phyloP scores from a whole-genome alignment of 64 coral and sea anemone genomes.

The Exaiptasia diaphana region DNA sequence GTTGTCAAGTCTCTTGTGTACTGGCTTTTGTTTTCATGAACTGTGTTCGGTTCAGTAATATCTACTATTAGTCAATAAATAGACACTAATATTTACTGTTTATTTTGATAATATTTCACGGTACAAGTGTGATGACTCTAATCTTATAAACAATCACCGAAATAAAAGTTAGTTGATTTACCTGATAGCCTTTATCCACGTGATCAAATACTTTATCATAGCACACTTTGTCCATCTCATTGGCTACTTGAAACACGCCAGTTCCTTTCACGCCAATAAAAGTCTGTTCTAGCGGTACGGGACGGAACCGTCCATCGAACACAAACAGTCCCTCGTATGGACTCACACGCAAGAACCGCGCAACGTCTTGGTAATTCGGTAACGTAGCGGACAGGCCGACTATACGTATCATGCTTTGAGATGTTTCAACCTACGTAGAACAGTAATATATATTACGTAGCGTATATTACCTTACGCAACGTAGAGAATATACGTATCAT shows the following conservation, averaged over 20 bases:
- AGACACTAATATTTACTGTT: too few species aligned
- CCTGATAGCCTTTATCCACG: constrained; percentile 91
- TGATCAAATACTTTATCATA: constrained; percentile 92
- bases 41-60: too few species aligned
- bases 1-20: too few species aligned
- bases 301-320: constrained; percentile 93
- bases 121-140: too few species aligned
- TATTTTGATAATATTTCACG: too few species aligned
- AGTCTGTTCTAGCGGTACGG: constrained; percentile 80
- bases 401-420: constrained; percentile 96
- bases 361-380: constrained; percentile 91
- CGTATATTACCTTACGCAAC: too few species aligned
- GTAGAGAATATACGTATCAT: constrained; percentile 99
- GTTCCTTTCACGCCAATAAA: constrained; percentile 88
- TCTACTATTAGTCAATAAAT: too few species aligned
- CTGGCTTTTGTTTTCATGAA: too few species aligned
- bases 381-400: constrained; percentile 95
- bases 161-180: too few species aligned
- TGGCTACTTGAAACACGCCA: constrained; percentile 55
- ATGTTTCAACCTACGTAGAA: constrained; percentile 72
- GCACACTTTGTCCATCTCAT: constrained; percentile 94
- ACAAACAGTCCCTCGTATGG: constrained; percentile 83
- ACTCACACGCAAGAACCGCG: constrained; percentile 73
- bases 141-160: too few species aligned
- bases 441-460: background rate